Evolutionary conservation across 2,797 vertebrate genomes (phyloP), one percentile per base, ranked within the genome.

Genomic region (Acanthurus tractus): DNA sequence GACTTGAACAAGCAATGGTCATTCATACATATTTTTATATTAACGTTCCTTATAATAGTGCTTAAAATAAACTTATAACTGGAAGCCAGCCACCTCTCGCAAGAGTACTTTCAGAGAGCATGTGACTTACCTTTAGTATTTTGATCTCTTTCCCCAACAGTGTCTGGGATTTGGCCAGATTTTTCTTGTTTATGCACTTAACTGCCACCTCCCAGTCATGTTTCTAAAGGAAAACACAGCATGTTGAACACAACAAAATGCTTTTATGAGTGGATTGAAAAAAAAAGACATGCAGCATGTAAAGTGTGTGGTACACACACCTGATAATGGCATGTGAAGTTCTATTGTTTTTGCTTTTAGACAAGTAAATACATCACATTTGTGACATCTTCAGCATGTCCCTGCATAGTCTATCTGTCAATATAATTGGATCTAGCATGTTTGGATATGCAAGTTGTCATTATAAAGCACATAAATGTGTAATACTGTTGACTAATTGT

Each of bases 171-270:
- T 99, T 99, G 69, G 97, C 97, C 84, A 99, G 91, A 79, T 99
- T 99, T 88, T 99, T 99, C 95, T 99, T 99, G 91, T 98, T 99
- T 66, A 99, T 99, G 85, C 98, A 99, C 93, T 99, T 99, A 29
- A 99, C 97, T 1, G 98, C 98, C 84, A 99, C 98, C 91, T 99
- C 98, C 95, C 97, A 96, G 88, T 99, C 97, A 15, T 95, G 97
- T 91, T 98, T 99, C 98, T 99, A 91, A 6, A 53, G 57, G 55
- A 7, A 89, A 65, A 89, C 14, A 58, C 55, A 10, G 49, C 1
- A 84, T 13, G 0, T 0, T 15, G 2, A 34, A 6, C 29, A 34
- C 29, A 34, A 29, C 29, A 45, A 57, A 15, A 14, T n/a, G 0
- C 17, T 25, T 40, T 46, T 18, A 12, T 2, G 6, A 44, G 4